Evolutionary conservation across 2,113 vertebrate species (phyloP).

Genomic region (Genyomyrus donnyi): DNA sequence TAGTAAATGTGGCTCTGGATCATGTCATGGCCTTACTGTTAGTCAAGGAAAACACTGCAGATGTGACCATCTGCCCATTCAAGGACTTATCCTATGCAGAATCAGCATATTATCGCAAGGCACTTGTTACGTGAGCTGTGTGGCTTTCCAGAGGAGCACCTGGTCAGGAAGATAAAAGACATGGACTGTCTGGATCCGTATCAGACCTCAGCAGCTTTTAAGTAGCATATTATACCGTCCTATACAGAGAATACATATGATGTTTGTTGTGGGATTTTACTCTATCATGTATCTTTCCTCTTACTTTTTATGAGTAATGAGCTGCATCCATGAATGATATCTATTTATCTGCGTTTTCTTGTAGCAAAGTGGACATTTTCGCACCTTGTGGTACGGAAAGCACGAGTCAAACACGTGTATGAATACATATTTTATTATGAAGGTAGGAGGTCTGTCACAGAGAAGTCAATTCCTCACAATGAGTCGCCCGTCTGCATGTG

Average conservation of each 20-base stretch:
- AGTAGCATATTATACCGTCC: not conserved
- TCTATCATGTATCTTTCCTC: not conserved
- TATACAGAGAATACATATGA: not conserved
- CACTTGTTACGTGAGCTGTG: not conserved
- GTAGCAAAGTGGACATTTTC: not conserved
- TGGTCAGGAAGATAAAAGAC: not conserved
- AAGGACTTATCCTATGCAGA: not conserved
- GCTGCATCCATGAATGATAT: no score
- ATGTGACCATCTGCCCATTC: not conserved
- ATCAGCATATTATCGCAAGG: not conserved
- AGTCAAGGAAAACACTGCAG: not conserved
- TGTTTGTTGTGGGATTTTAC: not conserved
- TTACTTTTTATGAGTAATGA: not conserved
- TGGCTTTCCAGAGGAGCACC: not conserved
- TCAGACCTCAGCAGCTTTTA: not conserved
- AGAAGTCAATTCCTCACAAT: not conserved
- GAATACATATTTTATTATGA: conserved; percentile 6
- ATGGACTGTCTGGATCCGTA: not conserved
- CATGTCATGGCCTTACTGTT: not conserved
- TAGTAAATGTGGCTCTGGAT: not conserved
- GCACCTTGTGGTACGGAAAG: not conserved
- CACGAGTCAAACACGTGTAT: not conserved
- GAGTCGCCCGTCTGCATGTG: not conserved
- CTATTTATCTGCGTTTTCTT: not conserved
- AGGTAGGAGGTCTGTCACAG: not conserved